Conservation (phyloP, 2,113 vertebrate species). For the Chrysochloris asiatica region DNA sequence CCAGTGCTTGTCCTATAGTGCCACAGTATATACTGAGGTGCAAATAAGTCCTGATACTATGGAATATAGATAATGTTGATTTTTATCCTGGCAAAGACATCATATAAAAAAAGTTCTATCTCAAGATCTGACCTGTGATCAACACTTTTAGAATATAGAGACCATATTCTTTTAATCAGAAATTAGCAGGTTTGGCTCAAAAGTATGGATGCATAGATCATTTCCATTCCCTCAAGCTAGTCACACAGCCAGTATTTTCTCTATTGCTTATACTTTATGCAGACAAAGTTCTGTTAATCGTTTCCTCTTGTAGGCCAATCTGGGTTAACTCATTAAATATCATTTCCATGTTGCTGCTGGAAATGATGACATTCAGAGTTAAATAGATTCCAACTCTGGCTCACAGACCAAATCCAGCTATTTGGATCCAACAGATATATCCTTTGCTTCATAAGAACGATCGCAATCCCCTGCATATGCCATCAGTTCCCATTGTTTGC, state of each 20-base stretch:
- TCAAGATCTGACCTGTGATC: neutral
- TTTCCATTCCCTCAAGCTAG: neutral
- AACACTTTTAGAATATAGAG: neutral
- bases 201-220: neutral
- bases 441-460: too few relatives aligned
- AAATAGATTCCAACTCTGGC: constrained; percentile 12
- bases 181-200: neutral
- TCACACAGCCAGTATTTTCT: neutral
- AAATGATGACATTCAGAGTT: neutral
- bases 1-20: too few relatives aligned
- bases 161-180: neutral
- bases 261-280: neutral
- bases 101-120: neutral
- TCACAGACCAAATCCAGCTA: neutral
- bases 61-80: neutral
- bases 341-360: neutral
- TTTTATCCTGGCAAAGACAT: constrained; percentile 42
- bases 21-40: neutral
- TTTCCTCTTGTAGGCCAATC: neutral
- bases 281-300: neutral
- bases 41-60: neutral
- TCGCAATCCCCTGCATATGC: too few relatives aligned
- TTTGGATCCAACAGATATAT: too few relatives aligned
- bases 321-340: constrained; percentile 17
- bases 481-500: too few relatives aligned